Evolutionary conservation across 2,797 vertebrate genomes (phyloP).

Genomic region (Anas flavirostris): DNA sequence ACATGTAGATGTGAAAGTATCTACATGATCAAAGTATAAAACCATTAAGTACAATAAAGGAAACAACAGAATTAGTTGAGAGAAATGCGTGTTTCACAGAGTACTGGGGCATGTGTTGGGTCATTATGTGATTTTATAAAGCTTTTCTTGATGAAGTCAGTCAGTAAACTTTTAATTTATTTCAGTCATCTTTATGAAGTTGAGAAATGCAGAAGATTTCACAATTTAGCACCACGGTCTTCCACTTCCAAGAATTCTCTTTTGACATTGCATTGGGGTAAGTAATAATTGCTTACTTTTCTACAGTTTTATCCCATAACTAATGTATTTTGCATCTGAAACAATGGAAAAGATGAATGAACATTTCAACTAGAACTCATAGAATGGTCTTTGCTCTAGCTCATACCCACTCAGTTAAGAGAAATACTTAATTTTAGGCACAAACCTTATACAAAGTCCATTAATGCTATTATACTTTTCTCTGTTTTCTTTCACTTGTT

Average conservation of each 20-base stretch:
- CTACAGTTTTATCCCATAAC: not conserved
- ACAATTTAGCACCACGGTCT: not conserved
- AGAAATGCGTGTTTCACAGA: not conserved
- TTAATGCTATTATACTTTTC: not conserved
- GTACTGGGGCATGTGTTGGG: not conserved
- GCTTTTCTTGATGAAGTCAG: not conserved
- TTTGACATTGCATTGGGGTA: slow-evolving; percentile 6
- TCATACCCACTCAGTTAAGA: not conserved
- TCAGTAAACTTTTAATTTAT: not conserved
- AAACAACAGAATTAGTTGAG: not conserved
- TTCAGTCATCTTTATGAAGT: not conserved
- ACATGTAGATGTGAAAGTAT: not conserved
- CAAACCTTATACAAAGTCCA: not conserved
- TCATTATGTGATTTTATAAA: not conserved
- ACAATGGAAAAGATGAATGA: not conserved
- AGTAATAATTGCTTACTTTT: not conserved
- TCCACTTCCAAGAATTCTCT: not conserved
- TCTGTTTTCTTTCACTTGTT: not conserved
- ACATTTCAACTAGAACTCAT: not conserved
- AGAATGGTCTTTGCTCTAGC: not conserved
- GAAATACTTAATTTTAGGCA: not conserved
- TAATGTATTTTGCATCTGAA: slow-evolving; percentile 6
- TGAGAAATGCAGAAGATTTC: not conserved
- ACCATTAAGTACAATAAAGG: not conserved
- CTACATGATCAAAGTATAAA: not conserved